Conservation (phyloP, 2,113 vertebrate genomes). For the Serilophus lunatus region DNA sequence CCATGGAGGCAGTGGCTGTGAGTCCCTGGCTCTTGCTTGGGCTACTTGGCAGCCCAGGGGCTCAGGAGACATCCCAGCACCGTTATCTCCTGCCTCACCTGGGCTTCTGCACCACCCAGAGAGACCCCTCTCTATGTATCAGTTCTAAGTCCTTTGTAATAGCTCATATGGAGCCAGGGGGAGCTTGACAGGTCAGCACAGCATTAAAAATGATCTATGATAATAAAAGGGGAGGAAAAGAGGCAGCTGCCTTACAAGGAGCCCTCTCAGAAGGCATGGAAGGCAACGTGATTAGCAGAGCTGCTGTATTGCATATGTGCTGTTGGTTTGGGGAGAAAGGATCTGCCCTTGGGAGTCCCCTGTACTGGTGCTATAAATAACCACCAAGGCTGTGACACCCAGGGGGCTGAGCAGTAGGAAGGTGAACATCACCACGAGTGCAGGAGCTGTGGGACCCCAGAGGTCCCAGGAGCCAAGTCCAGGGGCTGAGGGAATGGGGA, state of each 20-base stretch:
- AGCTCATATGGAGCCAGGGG: neutral
- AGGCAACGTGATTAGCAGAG: neutral
- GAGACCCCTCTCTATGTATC: neutral
- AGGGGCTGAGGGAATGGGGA: neutral
- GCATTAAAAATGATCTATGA: neutral
- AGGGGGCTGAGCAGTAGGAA: neutral
- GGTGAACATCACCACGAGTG: accelerated
- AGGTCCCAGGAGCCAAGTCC: accelerated
- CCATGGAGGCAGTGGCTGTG: neutral
- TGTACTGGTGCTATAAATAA: accelerated
- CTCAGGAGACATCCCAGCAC: neutral
- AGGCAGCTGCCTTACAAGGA: neutral
- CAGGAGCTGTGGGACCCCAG: neutral
- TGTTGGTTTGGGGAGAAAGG: neutral
- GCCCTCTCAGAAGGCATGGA: neutral
- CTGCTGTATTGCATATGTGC: accelerated
- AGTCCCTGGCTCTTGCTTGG: accelerated
- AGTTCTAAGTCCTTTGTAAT: neutral
- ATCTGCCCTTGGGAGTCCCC: accelerated
- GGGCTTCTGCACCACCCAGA: neutral
- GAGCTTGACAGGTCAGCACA: neutral
- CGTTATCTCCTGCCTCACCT: accelerated
- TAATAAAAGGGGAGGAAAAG: neutral
- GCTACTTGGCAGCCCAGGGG: neutral
- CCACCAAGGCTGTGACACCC: accelerated